phyloP scores from a whole-genome alignment of 2,797 vertebrate genomes.

The Aeoliscus strigatus region DNA sequence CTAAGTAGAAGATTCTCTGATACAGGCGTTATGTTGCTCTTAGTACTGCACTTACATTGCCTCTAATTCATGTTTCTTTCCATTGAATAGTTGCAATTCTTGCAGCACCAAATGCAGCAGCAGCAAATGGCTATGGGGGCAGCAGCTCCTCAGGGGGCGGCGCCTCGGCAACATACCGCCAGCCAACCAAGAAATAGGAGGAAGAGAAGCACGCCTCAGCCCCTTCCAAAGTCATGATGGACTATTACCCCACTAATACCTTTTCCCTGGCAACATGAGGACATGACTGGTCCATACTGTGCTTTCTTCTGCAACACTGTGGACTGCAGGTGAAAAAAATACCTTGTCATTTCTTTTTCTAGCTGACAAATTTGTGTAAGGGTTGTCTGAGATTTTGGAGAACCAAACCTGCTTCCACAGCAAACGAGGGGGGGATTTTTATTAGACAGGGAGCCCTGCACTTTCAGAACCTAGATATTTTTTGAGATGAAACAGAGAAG shows the following conservation, averaged over 20 bases:
- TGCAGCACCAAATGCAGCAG: conserved; percentile 89
- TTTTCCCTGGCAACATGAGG: conserved; percentile 36
- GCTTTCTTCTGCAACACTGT: conserved; percentile 61
- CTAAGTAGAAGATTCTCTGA: conserved; percentile 3
- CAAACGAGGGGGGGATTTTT: conserved; percentile 29
- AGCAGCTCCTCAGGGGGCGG: conserved; percentile 77
- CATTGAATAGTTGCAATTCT: conserved; percentile 89
- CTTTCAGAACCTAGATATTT: conserved; percentile 61
- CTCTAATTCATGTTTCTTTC: conserved; percentile 27
- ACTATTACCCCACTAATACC: conserved; percentile 38
- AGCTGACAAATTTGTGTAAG: conserved; percentile 67
- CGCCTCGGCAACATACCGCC: conserved; percentile 85
- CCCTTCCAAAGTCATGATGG: conserved; percentile 81
- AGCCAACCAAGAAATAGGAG: conserved; percentile 96
- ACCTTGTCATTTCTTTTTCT: conserved; percentile 57
- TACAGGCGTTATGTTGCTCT: neutral
- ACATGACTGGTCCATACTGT: conserved; percentile 69
- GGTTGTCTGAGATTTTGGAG: conserved; percentile 56
- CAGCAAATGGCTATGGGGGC: conserved; percentile 94
- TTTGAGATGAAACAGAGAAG: conserved; percentile 53
- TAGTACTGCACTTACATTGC: conserved; percentile 9
- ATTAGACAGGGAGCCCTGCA: conserved; percentile 58
- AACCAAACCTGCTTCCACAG: conserved; percentile 46
- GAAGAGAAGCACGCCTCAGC: conserved; percentile 81
- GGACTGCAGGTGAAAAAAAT: conserved; percentile 45